Evolutionary conservation across 1,140 invertebrate species (phyloP).

Genomic region (Drosophila mayri): DNA sequence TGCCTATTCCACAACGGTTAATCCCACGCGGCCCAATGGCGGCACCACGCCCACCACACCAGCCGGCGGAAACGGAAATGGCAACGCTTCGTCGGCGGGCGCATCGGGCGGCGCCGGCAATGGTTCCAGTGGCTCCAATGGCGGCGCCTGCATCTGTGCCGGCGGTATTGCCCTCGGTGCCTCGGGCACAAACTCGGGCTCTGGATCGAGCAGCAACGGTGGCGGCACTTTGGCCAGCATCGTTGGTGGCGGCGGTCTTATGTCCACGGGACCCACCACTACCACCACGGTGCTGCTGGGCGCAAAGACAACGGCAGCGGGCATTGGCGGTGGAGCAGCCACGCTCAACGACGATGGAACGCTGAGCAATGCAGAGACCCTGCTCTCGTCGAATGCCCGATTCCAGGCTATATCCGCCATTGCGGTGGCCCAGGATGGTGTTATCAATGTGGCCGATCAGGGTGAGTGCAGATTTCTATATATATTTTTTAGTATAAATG

Average conservation of each 20-base stretch:
- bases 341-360: conserved; percentile 88
- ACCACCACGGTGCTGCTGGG: conserved; percentile 80
- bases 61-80: conserved; percentile 69
- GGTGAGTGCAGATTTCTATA: conserved; percentile 86
- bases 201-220: conserved; percentile 21
- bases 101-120: conserved; percentile 1
- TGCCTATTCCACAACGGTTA: conserved; percentile 82
- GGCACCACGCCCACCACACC: conserved; percentile 82
- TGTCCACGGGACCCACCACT: conserved; percentile 83
- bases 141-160: conserved; percentile 46
- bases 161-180: conserved; percentile 51
- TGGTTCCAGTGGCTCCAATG: conserved; percentile 23
- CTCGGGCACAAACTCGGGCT: conserved; percentile 33
- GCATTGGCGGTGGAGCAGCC: conserved; percentile 49
- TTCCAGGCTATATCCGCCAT: conserved; percentile 96
- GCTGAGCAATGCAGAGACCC: conserved; percentile 91
- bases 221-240: conserved; percentile 70
- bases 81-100: conserved; percentile 47
- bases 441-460: conserved; percentile 97
- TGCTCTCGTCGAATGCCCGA: conserved; percentile 95
- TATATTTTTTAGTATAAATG: neutral
- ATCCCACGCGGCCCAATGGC: conserved; percentile 82
- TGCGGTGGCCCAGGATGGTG: conserved; percentile 96
- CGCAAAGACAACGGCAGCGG: conserved; percentile 70
- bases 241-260: conserved; percentile 73